Base-by-base conservation (phyloP, 2,113 vertebrate genomes). In the Ahaetulla prasina region DNA sequence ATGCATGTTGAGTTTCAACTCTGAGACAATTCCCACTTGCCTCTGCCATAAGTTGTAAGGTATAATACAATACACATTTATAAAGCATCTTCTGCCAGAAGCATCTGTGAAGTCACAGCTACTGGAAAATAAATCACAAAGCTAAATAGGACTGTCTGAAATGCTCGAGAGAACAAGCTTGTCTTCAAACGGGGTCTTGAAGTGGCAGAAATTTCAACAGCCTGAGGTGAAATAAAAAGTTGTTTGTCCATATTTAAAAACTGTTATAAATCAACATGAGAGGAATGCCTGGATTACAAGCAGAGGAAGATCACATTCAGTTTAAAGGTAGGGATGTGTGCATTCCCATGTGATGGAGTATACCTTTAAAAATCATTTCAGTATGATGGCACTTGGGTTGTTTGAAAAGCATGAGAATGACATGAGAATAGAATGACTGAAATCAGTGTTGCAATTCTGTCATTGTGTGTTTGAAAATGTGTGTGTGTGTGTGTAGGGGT, bases 41-140 rank as follows among this genome's bases (percentile, higher is more conserved):
- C 47, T 25, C 53, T 23, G 30, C 88, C 54, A 88, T 49, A 90
- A 25, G 47, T 30, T 85, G 89, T 23, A 90, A 16, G 30, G 45
- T 50, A 52, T 63, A 90, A 60, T 87, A 30, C 14, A 84, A 57
- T 84, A 39, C 68, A 84, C 39, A 85, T 63, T 84, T 35, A 88
- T 63, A 90, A 52, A 84, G 6, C 20, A 39, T 50, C 88, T 91
- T 92, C 92, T 27, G 20, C n/a, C 30, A 54, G 35, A 45, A 88
- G 27, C 49, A 90, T 85, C 63, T 90, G 8, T 60, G 53, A 93
- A 90, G 45, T 47, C 20, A 87, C 52, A 22, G 9, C 52, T 60
- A 88, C 52, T 85, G 86, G 27, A 91, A 55, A 90, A 90, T 93
- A 90, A 93, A 90, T 91, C 90, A 88, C 90, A 88, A 45, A 91